Evolutionary conservation across 2,113 vertebrate species (phyloP), one percentile per base, ranked within the genome.

Genomic region (Perca schrenkii): DNA sequence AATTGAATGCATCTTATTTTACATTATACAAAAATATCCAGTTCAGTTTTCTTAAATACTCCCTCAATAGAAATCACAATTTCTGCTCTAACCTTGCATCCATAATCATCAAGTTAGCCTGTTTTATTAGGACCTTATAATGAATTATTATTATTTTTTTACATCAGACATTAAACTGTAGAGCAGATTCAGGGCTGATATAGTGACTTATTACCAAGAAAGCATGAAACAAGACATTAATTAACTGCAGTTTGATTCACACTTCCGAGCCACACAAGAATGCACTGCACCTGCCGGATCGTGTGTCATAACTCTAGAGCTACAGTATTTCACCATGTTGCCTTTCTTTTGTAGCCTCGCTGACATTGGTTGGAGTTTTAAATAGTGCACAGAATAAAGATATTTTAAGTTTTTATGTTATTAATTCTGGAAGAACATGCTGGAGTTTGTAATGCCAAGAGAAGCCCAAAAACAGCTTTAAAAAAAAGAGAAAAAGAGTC

Each of bases 221-320:
- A 69, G 22, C 54, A 25, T 46, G 52, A 74, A 69, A 64, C 16
- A 10, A 61, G n/a, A 34, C 25, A n/a, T 74, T 5, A 68, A 78
- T 80, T 11, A 74, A 0, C 50, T 22, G 28, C 49, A 21, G 54
- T 19, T 67, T 50, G 74, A 82, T 82, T 82, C 25, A 66, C 50
- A 61, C 43, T 31, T 46, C 22, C 19, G 11, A 58, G 46, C 1
- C 34, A 5, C 19, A 13, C 4, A 57, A 28, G 17, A 70, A 79
- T 50, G 36, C 31, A 2, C 54, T 47, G 66, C 82, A 87, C 82
- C 86, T 84, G 80, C 49, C 68, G 77, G 25, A 43, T 22, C 31
- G 6, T 17, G 25, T 52, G 53, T 57, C 31, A 65, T 25, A 54
- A 25, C 52, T 83, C 69, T 43, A 21, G 16, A 58, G 4, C 31